A percentile compares a stretch with the other conserved stretches of the same genome.
Evolutionary conservation across 2,113 vertebrate species (phyloP).

Genomic region (Gulo gulo): DNA sequence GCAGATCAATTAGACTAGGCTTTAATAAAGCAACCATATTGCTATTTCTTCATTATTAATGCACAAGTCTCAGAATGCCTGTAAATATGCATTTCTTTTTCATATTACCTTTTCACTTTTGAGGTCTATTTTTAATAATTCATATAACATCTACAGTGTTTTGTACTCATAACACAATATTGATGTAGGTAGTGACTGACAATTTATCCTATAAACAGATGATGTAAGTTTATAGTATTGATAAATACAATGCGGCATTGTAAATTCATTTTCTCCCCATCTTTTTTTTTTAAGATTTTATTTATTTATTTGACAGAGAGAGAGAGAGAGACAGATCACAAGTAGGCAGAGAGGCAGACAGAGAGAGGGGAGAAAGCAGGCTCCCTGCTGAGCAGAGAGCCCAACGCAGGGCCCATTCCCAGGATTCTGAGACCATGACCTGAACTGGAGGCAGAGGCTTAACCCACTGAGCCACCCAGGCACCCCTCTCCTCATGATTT

Average conservation of each 20-base stretch:
- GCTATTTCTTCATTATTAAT: background rate
- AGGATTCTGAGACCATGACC: too few relatives aligned
- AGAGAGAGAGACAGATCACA: too few relatives aligned
- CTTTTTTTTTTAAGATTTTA: background rate
- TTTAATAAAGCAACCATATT: background rate
- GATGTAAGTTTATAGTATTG: background rate
- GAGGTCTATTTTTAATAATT: background rate
- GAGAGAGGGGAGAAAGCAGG: too few relatives aligned
- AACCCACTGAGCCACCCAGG: too few relatives aligned
- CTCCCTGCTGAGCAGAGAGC: too few relatives aligned
- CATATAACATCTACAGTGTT: background rate
- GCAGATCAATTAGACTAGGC: background rate
- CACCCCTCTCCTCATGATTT: background rate
- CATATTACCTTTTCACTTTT: background rate
- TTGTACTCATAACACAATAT: background rate
- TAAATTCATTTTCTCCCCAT: background rate
- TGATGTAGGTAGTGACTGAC: background rate
- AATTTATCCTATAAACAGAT: background rate
- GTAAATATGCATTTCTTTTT: background rate
- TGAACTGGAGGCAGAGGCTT: too few relatives aligned
- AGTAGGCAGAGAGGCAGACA: too few relatives aligned
- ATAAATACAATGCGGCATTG: background rate
- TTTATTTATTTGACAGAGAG: too few relatives aligned
- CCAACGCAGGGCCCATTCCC: fast-evolving
- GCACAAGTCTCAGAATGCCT: background rate